Evolutionary conservation across 2,797 vertebrate genomes (phyloP), one percentile per base, ranked within the genome.

Genomic region (Acridotheres tristis): DNA sequence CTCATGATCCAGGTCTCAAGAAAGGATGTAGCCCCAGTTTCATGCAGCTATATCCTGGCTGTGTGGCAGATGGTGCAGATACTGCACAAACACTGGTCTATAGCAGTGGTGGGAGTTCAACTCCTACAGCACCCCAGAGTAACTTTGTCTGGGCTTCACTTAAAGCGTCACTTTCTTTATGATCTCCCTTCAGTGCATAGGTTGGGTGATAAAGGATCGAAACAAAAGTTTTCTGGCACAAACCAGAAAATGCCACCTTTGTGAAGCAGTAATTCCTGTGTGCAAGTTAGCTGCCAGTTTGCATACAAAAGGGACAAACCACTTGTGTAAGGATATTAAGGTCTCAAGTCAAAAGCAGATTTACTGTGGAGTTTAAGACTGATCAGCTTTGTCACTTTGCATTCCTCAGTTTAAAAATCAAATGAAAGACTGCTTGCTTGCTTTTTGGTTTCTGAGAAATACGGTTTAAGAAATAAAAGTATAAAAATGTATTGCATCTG

Each of bases 351-450:
- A 69, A 81, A 91, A 74, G 66, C 78, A 75, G 54, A 63, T 91
- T 93, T 93, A 69, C 93, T 73, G 15, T 25, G 23, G 54, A 57
- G 20, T 78, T 93, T 12, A 82, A 55, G 66, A 36, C 58, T n/a
- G 61, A 81, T 73, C 25, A 34, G 54, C 38, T 90, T 80, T 91
- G 47, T 48, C 74, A 69, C 21, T 78, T 86, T 30, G 23, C 50
- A 73, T 66, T 88, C 23, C 40, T 77, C 42, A 65, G 14, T 80
- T 88, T 89, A 85, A 95, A 92, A 94, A 93, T 63, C 57, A 75
- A 72, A 85, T 38, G 20, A 79, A 91, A 85, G 36, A 54, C 19
- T 89, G 21, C 51, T 79, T 78, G n/a, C 36, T 89, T 54, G 30
- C 53, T n/a, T 54, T 81, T 63, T 58, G 16, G 20, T 66, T 85